A percentile compares a stretch with the other conserved stretches of the same genome.
These are phyloP conservation scores for Thaumetopoea pityocampa DNA, from an alignment of 1,140 invertebrate genomes.

Conservation along the genomic window DNA sequence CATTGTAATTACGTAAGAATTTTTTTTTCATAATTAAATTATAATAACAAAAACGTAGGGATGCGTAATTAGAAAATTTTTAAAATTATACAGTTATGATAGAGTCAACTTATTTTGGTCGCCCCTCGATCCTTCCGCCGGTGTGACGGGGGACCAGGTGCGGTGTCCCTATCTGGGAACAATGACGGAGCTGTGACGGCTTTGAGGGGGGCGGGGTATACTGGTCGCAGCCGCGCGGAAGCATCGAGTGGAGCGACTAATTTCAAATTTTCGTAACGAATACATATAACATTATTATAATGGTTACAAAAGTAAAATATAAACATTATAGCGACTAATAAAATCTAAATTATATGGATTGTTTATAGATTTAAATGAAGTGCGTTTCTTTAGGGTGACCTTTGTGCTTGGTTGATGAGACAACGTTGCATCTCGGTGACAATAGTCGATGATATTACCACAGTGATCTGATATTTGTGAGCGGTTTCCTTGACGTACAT, in stretches of 20 bases:
- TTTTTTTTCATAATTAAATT: slow-evolving; percentile 75
- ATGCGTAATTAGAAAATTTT: slow-evolving; percentile 75
- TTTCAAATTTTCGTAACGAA: slow-evolving; percentile 70
- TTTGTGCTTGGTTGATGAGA: slow-evolving; percentile 65
- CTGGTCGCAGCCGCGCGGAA: slow-evolving; percentile 12
- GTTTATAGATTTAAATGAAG: slow-evolving; percentile 74
- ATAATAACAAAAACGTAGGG: slow-evolving; percentile 73
- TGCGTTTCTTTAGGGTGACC: slow-evolving; percentile 69
- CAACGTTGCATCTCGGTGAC: slow-evolving; percentile 62
- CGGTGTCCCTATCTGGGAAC: too few relatives aligned
- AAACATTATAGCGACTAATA: slow-evolving; percentile 74
- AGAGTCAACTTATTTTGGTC: slow-evolving; percentile 60
- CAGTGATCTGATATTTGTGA: slow-evolving; percentile 62
- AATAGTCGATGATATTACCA: slow-evolving; percentile 64
- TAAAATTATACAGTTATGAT: slow-evolving; percentile 75
- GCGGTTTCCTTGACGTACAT: slow-evolving; percentile 69
- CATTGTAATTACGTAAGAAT: slow-evolving; percentile 71
- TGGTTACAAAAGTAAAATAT: slow-evolving; percentile 74
- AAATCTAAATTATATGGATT: slow-evolving; percentile 75
- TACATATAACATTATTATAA: slow-evolving; percentile 74
- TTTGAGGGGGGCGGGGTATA: slow-evolving; percentile 4
- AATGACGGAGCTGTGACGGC: slow-evolving; percentile 13
- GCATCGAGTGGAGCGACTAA: slow-evolving; percentile 43
- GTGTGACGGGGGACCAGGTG: background rate
- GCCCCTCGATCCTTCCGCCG: slow-evolving; percentile 31